Evolutionary conservation across 2,888 invertebrate species (phyloP).

Genomic region (Netelia fuscicornis): DNA sequence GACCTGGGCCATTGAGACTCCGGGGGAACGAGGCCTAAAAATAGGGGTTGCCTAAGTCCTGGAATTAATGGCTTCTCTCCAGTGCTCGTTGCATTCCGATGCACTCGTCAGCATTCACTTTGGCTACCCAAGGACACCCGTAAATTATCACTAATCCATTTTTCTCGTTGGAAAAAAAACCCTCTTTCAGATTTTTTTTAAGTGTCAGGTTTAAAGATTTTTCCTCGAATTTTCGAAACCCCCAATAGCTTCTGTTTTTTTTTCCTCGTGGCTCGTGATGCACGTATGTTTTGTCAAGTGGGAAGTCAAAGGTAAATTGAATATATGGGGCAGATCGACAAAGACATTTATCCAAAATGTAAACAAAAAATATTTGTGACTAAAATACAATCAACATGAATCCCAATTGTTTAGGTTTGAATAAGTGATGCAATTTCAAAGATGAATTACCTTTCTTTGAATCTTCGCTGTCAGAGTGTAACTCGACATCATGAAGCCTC

Average conservation of each 20-base stretch:
- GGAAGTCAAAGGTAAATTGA: no score
- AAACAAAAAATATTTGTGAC: no score
- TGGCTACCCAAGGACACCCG: slow-evolving; percentile 39
- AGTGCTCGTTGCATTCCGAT: neutral
- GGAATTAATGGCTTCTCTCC: slow-evolving; percentile 32
- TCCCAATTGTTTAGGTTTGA: neutral
- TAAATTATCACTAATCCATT: slow-evolving; percentile 49
- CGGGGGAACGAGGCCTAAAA: slow-evolving; percentile 71
- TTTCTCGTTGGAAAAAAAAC: slow-evolving; percentile 11
- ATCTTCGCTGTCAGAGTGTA: slow-evolving; percentile 81
- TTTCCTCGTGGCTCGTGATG: neutral
- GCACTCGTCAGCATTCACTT: neutral
- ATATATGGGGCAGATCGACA: no score
- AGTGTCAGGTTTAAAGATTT: neutral
- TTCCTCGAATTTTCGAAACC: neutral
- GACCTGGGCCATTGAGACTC: slow-evolving; percentile 74
- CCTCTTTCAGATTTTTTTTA: neutral
- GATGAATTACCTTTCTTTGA: slow-evolving; percentile 77
- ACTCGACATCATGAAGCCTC: slow-evolving; percentile 79
- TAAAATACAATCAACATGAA: no score
- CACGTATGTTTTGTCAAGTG: neutral
- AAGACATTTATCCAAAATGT: no score
- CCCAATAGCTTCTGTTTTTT: neutral
- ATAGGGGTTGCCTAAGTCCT: slow-evolving; percentile 73
- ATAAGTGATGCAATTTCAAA: neutral